These are phyloP conservation scores for Plodia interpunctella DNA, from an alignment of 1,140 invertebrate species.

Conservation along the genomic window DNA sequence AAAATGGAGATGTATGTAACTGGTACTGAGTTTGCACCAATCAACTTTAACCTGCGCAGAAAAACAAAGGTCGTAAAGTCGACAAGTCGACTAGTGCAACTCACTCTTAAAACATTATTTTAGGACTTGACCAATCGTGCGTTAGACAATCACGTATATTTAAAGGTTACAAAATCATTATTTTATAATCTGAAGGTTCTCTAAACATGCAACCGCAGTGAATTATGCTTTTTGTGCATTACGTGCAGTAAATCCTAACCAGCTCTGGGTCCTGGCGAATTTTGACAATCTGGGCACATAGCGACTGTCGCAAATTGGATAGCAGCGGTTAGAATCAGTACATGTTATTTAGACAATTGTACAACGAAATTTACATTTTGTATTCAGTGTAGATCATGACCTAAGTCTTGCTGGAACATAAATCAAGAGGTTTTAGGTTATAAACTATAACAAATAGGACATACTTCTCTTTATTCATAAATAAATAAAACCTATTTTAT, in stretches of 20 bases:
- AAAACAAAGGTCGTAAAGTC: too few relatives aligned
- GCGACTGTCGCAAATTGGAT: constrained; percentile 22
- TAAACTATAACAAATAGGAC: too few relatives aligned
- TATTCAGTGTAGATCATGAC: background rate
- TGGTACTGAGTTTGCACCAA: too few relatives aligned
- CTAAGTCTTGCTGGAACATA: background rate
- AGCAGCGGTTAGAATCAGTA: constrained; percentile 7
- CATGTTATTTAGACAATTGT: constrained; percentile 12
- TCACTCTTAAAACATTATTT: too few relatives aligned
- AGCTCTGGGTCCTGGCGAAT: constrained; percentile 16
- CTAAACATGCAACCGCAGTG: background rate
- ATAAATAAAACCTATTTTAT: too few relatives aligned
- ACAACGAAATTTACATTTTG: constrained; percentile 17
- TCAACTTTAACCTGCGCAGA: too few relatives aligned
- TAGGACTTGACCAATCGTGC: too few relatives aligned
- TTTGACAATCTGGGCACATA: constrained; percentile 24
- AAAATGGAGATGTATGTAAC: too few relatives aligned
- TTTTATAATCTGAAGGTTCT: background rate
- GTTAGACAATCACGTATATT: background rate
- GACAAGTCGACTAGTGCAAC: too few relatives aligned
- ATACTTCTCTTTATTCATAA: too few relatives aligned
- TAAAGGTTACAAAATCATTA: background rate
- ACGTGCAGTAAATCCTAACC: background rate
- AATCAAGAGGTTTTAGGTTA: background rate
- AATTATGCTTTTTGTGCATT: background rate